Evolutionary conservation across 2,113 vertebrate genomes (phyloP).

Genomic region (Rhinichthys klamathensis): DNA sequence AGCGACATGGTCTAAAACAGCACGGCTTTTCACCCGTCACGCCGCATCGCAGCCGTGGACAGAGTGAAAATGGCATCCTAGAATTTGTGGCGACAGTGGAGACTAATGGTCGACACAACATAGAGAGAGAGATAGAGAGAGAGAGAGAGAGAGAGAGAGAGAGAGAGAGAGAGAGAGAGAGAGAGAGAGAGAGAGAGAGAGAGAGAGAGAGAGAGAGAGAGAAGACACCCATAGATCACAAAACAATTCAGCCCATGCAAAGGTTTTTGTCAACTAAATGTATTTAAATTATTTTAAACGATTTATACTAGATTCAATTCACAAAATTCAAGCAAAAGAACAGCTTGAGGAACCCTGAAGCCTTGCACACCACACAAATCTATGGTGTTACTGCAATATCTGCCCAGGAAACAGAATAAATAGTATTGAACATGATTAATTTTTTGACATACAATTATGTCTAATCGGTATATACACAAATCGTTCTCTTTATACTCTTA

Average conservation of each 20-base stretch:
- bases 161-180: no score
- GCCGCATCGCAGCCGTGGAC: constrained; percentile 57
- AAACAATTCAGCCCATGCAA: neutral
- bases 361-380: constrained; percentile 64
- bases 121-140: no score
- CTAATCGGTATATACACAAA: constrained; percentile 3
- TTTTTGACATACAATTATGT: neutral
- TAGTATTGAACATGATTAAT: constrained; percentile 6
- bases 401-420: constrained; percentile 2
- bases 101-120: constrained; percentile 52
- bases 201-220: no score
- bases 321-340: constrained; percentile 54
- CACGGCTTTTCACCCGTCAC: constrained; percentile 70
- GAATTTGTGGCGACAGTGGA: constrained; percentile 63
- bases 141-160: no score
- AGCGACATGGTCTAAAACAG: constrained; percentile 73
- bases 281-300: constrained; percentile 37
- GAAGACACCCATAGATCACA: neutral
- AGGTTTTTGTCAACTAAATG: constrained; percentile 2
- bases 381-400: constrained; percentile 27
- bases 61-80: constrained; percentile 56
- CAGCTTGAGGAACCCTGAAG: constrained; percentile 57
- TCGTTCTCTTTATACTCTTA: neutral
- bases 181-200: no score
- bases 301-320: constrained; percentile 51